Conservation (phyloP, 2,888 invertebrate species). For the Ichneumon xanthorius region DNA sequence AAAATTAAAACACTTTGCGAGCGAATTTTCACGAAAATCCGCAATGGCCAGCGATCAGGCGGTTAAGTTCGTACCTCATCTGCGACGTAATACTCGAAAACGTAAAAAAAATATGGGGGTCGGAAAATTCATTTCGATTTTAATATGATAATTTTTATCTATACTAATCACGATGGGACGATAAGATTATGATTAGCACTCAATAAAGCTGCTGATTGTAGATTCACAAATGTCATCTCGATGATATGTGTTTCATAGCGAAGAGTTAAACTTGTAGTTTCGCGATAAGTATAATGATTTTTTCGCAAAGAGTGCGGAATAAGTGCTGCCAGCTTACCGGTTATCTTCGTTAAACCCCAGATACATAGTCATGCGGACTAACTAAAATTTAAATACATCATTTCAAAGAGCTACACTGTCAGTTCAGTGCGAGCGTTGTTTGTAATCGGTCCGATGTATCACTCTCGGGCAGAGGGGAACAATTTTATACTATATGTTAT, state of each 20-base stretch:
- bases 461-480: slow-evolving; percentile 24
- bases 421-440: slow-evolving; percentile 16
- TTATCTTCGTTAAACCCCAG: slow-evolving; percentile 30
- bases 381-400: neutral
- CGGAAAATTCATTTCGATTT: too few species aligned
- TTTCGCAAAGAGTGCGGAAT: slow-evolving; percentile 8
- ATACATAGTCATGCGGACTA: slow-evolving; percentile 8
- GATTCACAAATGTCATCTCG: neutral
- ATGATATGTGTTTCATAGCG: neutral
- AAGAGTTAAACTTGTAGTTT: neutral
- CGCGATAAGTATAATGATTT: slow-evolving; percentile 5
- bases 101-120: too few species aligned
- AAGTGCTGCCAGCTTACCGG: slow-evolving; percentile 5
- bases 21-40: too few species aligned
- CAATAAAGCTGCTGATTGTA: neutral
- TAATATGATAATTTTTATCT: neutral
- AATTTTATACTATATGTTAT: slow-evolving; percentile 45
- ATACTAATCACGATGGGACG: neutral
- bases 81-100: too few species aligned
- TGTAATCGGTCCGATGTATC: slow-evolving; percentile 27
- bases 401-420: neutral
- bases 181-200: neutral
- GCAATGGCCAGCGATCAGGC: too few species aligned
- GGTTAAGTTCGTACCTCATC: too few species aligned
- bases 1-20: too few species aligned